Base-by-base conservation (phyloP, 2,797 vertebrate genomes). In the Oophaga sylvatica region DNA sequence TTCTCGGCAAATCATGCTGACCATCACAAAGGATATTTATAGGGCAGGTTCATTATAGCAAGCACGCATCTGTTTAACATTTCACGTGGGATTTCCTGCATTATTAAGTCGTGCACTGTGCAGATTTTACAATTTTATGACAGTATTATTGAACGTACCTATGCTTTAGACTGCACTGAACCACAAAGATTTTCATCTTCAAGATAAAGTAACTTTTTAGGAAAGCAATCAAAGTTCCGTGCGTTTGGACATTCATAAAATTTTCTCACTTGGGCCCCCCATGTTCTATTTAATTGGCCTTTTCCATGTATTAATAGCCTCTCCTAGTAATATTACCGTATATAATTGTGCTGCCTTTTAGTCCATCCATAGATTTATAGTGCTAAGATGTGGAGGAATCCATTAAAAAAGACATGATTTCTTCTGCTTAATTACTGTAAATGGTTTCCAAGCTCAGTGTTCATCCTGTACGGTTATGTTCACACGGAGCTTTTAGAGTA, bases 1-100 rank as follows among this genome's bases (percentile, higher is more conserved):
- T 57, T 45, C 63, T 53, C 63, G 59, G 87, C 89, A 90, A 86
- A 85, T 85, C 88, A 76, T 16, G 2, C 88, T 91, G 87, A 90
- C 90, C 92, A 93, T 68, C 65, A 82, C 88, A 88, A 92, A 92
- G 90, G 81, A 87, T 91, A 90, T 91, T 88, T 91, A 63, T 86
- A 90, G 89, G 86, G 90, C 63, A 0, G 90, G 90, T 90, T 92
- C 91, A 81, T 90, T 91, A 90, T 90, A 90, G 4, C 88, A 89
- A 31, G 87, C 91, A 90, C 91, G 90, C 78, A 89, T 90, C 85
- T 91, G 80, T 87, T 90, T 92, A 90, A 86, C 85, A 35, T 92
- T 89, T 91, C 90, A 65, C 89, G 88, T 68, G 90, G 83, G 86
- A 77, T 53, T 81, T 75, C 48, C 87, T 90, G 80, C 90, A 88